Percentiles rank a stretch among this genome's conserved stretches.
Evolutionary conservation across 2,113 vertebrate species (phyloP).

Genomic region (Menidia beryllina): DNA sequence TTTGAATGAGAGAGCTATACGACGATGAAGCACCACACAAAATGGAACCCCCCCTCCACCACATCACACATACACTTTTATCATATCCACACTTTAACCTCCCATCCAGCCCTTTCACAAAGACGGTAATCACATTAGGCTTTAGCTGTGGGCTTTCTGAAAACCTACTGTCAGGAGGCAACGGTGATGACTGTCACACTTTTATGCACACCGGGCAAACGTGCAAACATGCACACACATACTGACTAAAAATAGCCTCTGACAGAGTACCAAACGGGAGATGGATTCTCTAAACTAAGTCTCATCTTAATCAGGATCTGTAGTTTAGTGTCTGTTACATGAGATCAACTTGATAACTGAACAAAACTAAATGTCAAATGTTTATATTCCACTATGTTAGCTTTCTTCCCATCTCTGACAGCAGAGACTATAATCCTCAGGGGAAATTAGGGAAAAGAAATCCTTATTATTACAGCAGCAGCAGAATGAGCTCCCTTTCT

Average conservation of each 20-base stretch:
- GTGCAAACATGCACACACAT: slow-evolving; percentile 7
- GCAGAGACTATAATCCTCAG: slow-evolving; percentile 39
- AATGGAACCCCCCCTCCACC: slow-evolving; percentile 31
- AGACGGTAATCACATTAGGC: slow-evolving; percentile 78
- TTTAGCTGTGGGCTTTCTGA: slow-evolving; percentile 66
- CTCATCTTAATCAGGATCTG: slow-evolving; percentile 27
- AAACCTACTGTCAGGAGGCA: slow-evolving; percentile 65
- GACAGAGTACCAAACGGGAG: slow-evolving; percentile 34
- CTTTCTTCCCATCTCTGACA: slow-evolving; percentile 51
- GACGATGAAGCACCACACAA: slow-evolving; percentile 32
- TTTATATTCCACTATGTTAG: slow-evolving; percentile 44
- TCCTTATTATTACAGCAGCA: slow-evolving; percentile 58
- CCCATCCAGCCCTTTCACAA: slow-evolving; percentile 66
- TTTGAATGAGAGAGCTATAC: slow-evolving; percentile 60
- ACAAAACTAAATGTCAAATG: slow-evolving; percentile 57
- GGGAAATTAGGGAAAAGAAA: slow-evolving; percentile 63
- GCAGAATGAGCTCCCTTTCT: slow-evolving; percentile 47
- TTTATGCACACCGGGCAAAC: slow-evolving; percentile 23
- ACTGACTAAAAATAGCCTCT: slow-evolving; percentile 51
- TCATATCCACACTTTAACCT: slow-evolving; percentile 57
- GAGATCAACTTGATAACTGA: slow-evolving; percentile 56
- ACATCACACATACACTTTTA: slow-evolving; percentile 26
- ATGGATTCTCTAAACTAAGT: slow-evolving; percentile 48
- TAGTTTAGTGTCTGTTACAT: slow-evolving; percentile 39
- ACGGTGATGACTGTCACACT: slow-evolving; percentile 66